These are phyloP conservation scores for Xiphorhynchus erythropygius DNA, from an alignment of 2,797 vertebrate species.

Conservation along the genomic window DNA sequence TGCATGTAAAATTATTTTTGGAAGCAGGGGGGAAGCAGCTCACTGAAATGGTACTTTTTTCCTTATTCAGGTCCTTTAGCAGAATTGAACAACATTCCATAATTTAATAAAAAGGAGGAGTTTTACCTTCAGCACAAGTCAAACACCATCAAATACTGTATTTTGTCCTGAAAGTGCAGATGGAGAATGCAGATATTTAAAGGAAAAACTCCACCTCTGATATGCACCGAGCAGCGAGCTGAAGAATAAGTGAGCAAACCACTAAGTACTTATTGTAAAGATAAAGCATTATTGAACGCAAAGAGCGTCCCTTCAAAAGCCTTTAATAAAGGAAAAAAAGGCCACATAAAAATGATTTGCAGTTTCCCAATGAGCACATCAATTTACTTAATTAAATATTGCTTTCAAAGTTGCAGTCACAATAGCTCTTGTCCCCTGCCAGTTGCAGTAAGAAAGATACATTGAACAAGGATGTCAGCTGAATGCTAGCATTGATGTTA, in stretches of 20 bases:
- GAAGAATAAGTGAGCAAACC: background rate
- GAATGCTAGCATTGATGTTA: conserved; percentile 58
- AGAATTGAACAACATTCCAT: background rate
- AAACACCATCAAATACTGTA: background rate
- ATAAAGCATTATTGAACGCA: background rate
- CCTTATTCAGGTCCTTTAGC: background rate
- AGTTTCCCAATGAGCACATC: conserved; percentile 29
- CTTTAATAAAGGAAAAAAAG: background rate
- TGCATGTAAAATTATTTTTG: background rate
- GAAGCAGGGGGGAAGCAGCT: background rate
- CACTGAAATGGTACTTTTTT: background rate
- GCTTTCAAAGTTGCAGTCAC: conserved; percentile 61
- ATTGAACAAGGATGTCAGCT: conserved; percentile 57
- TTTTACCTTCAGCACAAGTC: background rate
- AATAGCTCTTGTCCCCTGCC: conserved; percentile 50
- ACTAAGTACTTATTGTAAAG: background rate
- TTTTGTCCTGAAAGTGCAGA: background rate
- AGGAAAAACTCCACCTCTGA: background rate
- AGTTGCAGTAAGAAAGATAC: conserved; percentile 58
- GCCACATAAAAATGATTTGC: background rate
- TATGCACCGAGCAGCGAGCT: background rate
- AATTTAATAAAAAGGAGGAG: background rate
- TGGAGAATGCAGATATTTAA: background rate
- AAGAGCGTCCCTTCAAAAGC: background rate
- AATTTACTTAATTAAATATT: conserved; percentile 60